Percentiles rank a stretch among this genome's conserved stretches.
Conservation (phyloP, 2,113 vertebrate genomes). For the Polypterus senegalus region DNA sequence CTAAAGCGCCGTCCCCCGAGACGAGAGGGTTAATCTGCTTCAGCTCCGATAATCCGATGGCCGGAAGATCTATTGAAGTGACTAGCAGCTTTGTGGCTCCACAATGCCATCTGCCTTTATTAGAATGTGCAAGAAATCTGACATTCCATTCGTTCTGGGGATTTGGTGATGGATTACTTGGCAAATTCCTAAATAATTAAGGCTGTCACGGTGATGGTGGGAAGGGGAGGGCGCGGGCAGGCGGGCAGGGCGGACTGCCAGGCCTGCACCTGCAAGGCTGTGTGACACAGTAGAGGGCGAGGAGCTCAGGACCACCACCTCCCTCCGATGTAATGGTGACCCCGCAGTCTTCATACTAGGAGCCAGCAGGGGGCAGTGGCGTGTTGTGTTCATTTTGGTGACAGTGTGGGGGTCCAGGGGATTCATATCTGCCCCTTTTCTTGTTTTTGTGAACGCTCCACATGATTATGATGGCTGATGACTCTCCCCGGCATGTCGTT, state of each 20-base stretch:
- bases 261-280: slow-evolving; percentile 1
- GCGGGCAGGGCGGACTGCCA: not conserved
- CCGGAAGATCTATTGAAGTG: slow-evolving; percentile 48
- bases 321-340: no score
- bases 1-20: no score
- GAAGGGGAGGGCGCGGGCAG: not conserved
- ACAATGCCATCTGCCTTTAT: slow-evolving; percentile 59
- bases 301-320: slow-evolving; percentile 22
- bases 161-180: slow-evolving; percentile 52
- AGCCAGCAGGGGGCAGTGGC: no score
- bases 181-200: slow-evolving; percentile 68
- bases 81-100: slow-evolving; percentile 54
- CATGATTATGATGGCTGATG: no score
- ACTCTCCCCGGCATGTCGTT: no score
- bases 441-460: no score
- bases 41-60: slow-evolving; percentile 61
- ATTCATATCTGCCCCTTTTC: no score
- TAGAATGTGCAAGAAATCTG: slow-evolving; percentile 55
- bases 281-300: slow-evolving; percentile 19
- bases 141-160: slow-evolving; percentile 61
- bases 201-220: slow-evolving; percentile 28
- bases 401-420: no score
- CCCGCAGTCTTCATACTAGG: no score
- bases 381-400: no score
- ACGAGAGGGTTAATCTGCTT: slow-evolving; percentile 58